Evolutionary conservation across 2,888 invertebrate genomes (phyloP), one percentile per base, ranked within the genome.

Genomic region (Gymnoscelis rufifasciata): DNA sequence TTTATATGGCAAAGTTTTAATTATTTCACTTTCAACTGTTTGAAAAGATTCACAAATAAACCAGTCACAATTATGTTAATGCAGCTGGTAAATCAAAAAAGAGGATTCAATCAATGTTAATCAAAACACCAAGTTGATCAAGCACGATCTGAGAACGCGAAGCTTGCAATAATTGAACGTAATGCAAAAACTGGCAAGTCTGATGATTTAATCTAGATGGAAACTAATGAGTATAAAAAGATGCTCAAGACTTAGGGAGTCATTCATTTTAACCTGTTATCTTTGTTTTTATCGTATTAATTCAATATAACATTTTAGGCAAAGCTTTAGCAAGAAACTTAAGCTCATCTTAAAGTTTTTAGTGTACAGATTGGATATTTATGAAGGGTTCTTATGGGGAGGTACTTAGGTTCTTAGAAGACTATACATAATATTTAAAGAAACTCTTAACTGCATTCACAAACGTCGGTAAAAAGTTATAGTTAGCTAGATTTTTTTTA

Each of bases 61-160:
- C 14, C 14, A n/a, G 14, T 33, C 15, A 33, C n/a, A 14, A 15
- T 33, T 14, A 15, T 6, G 10, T 35, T 41, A 26, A 35, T 19
- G 23, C 36, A 13, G 14, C 36, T 10, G 36, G 10, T 7, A 28
- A 35, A 28, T 14, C 24, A 35, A n/a, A 47, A 38, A 33, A 40
- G 36, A 31, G 24, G 31, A 11, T 19, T 38, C 28, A 44, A 49
- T 51, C 41, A 47, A 49, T 49, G 47, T 31, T 51, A 51, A 51
- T 54, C 31, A 47, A 54, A 49, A 39, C 51, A 41, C 39, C 43
- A 23, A 36, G 44, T 53, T 67, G 62, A 42, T 52, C 19, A 19
- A 19, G 63, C 64, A 74, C 60, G 67, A 62, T 59, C 49, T 35
- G 51, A 59, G 78, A 79, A 81, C 77, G 73, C 68, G 55, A 66